phyloP scores from a whole-genome alignment of 2,888 invertebrate species.

The Microplitis deprimator region DNA sequence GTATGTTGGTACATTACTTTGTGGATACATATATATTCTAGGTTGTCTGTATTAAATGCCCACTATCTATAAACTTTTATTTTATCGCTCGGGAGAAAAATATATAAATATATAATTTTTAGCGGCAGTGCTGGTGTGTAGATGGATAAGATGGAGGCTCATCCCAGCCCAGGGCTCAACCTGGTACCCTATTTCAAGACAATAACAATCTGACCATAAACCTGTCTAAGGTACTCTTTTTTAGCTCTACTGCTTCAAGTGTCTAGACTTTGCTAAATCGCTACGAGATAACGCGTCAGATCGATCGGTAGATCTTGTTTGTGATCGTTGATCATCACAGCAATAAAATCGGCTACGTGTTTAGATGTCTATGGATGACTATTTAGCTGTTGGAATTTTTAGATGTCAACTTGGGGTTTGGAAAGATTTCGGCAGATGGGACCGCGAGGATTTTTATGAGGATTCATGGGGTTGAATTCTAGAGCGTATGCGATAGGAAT shows the following conservation, averaged over 20 bases:
- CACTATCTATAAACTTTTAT: constrained; percentile 9
- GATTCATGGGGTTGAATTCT: too few relatives aligned
- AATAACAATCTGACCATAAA: constrained; percentile 61
- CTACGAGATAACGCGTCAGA: neutral
- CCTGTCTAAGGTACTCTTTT: constrained; percentile 51
- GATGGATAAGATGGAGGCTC: constrained; percentile 15
- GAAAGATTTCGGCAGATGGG: too few relatives aligned
- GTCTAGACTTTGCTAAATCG: neutral
- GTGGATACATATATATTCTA: constrained; percentile 32
- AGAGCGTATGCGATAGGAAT: too few relatives aligned
- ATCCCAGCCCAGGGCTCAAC: constrained; percentile 32
- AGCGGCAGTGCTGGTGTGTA: neutral
- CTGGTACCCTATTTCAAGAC: constrained; percentile 56
- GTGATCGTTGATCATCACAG: neutral
- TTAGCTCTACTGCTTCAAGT: neutral
- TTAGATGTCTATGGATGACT: neutral
- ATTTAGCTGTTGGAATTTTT: neutral
- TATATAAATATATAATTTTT: neutral
- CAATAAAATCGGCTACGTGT: neutral
- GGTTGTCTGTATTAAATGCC: constrained; percentile 17
- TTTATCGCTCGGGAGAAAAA: neutral
- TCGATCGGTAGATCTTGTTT: neutral
- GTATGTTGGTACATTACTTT: constrained; percentile 43
- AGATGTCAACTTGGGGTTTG: too few relatives aligned
- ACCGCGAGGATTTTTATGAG: too few relatives aligned